Percentiles rank a stretch among this genome's conserved stretches.
phyloP scores from a whole-genome alignment of 1,140 invertebrate species.

The Penaeus indicus region DNA sequence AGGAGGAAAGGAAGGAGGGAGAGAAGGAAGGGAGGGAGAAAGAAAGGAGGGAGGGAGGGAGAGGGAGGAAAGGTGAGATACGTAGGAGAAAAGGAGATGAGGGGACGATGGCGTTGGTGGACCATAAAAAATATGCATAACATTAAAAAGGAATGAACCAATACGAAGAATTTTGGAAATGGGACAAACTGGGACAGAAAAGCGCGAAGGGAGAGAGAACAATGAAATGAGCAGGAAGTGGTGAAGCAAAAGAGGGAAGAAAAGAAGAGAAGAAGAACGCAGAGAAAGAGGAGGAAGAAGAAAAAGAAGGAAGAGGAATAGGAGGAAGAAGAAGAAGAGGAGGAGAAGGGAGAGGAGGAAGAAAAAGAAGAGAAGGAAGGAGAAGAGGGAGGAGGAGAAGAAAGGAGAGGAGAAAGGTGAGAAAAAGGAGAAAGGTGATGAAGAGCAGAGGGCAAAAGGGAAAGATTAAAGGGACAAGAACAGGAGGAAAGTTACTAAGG shows the following conservation, averaged over 20 bases:
- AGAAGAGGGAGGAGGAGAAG: background rate
- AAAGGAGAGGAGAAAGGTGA: background rate
- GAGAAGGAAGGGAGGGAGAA: background rate
- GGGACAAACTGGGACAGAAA: background rate
- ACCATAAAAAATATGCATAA: no score
- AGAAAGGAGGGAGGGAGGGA: background rate
- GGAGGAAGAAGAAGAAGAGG: background rate
- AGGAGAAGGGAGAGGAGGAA: background rate
- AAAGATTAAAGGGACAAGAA: background rate
- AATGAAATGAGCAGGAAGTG: background rate
- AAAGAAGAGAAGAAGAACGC: constrained; percentile 26
- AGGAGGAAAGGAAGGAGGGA: background rate
- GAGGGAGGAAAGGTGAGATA: constrained; percentile 6
- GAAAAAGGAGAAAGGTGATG: background rate
- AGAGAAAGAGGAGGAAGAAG: constrained; percentile 15
- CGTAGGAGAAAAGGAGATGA: background rate
- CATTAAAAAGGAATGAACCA: no score
- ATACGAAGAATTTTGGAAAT: background rate
- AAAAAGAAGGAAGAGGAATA: constrained; percentile 13
- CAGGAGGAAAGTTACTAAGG: background rate
- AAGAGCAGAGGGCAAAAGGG: background rate
- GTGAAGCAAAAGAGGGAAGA: background rate
- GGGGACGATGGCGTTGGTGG: no score
- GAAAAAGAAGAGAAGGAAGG: background rate
- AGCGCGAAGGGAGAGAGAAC: background rate